A percentile compares a stretch with the other conserved stretches of the same genome.
phyloP scores from a whole-genome alignment of 2,888 invertebrate genomes.

The Rotaria macrura region DNA sequence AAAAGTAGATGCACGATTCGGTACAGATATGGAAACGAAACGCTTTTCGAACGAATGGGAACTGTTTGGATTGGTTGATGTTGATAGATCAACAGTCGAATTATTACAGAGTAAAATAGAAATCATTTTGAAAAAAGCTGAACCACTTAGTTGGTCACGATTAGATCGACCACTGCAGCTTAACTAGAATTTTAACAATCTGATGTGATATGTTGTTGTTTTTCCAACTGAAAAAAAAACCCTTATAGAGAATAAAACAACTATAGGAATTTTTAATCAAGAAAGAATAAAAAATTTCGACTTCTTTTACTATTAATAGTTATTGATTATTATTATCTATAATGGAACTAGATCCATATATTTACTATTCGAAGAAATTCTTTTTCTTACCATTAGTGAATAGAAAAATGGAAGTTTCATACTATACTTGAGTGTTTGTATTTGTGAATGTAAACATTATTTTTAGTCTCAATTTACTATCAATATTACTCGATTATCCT shows the following conservation, averaged over 20 bases:
- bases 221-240: neutral
- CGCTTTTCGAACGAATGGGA: slow-evolving; percentile 58
- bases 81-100: slow-evolving; percentile 61
- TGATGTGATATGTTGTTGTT: neutral
- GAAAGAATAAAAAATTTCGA: neutral
- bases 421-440: no score
- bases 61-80: slow-evolving; percentile 70
- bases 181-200: neutral
- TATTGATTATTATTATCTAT: no score
- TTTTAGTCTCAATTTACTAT: no score
- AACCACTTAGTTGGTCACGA: slow-evolving; percentile 30
- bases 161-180: slow-evolving; percentile 16
- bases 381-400: no score
- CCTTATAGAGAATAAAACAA: neutral
- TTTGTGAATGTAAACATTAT: no score
- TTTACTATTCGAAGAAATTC: no score
- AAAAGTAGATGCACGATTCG: slow-evolving; percentile 65
- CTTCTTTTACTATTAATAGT: no score
- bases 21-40: slow-evolving; percentile 56
- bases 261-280: neutral
- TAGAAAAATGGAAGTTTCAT: no score
- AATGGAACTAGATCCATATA: no score
- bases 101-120: slow-evolving; percentile 83
- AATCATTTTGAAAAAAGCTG: slow-evolving; percentile 68
- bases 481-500: no score